Percentiles rank a stretch among this genome's conserved stretches.
These are phyloP conservation scores for Cryptoprocta ferox DNA, from an alignment of 2,797 vertebrate genomes.

Conservation along the genomic window DNA sequence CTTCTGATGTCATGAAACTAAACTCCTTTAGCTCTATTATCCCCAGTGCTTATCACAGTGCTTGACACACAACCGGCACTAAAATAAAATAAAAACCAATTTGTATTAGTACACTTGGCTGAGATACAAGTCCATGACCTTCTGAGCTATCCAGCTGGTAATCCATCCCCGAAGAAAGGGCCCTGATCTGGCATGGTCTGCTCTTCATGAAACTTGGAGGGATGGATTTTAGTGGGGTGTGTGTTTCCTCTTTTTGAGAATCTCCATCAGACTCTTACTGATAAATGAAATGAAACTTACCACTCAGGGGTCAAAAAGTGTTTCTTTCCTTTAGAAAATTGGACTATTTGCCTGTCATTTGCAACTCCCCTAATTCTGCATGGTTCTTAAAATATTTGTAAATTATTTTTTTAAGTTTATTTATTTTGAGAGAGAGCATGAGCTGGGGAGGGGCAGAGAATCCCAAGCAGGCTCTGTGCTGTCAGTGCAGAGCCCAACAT, in stretches of 20 bases:
- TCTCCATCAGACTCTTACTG: not conserved
- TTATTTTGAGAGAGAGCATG: no score
- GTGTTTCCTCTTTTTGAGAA: not conserved
- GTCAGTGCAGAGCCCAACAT: no score
- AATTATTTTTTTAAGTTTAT: no score
- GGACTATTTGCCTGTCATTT: not conserved
- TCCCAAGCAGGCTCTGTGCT: no score
- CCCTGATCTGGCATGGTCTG: not conserved
- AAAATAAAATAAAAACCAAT: not conserved
- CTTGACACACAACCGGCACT: not conserved
- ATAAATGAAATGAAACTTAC: not conserved
- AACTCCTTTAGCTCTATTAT: not conserved
- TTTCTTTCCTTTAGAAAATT: conserved; percentile 2
- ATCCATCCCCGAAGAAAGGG: not conserved
- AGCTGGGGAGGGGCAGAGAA: no score
- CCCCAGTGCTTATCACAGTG: not conserved
- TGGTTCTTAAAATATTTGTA: not conserved
- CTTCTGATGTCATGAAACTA: not conserved
- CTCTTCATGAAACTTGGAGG: not conserved
- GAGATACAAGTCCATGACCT: not conserved
- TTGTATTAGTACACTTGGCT: not conserved
- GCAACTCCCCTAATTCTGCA: not conserved
- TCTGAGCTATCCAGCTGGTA: not conserved
- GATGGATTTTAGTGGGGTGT: not conserved
- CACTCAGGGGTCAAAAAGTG: not conserved